Evolutionary conservation across 2,113 vertebrate species (phyloP).

Genomic region (Cebus imitator): DNA sequence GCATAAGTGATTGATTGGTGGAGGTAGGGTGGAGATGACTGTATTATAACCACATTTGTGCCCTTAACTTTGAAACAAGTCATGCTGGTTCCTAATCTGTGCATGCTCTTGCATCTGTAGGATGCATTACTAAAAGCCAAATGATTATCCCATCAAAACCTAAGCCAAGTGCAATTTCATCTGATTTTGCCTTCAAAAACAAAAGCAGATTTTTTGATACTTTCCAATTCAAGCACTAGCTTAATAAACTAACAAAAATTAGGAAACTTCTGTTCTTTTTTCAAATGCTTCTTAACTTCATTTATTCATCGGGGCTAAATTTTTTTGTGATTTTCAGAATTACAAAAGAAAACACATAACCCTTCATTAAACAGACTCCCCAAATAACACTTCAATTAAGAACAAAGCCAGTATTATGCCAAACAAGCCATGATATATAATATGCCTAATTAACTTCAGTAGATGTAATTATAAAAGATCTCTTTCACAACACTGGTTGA

Average conservation of each 20-base stretch:
- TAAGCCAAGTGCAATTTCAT: neutral
- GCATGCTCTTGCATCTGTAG: neutral
- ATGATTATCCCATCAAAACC: neutral
- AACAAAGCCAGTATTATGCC: slow-evolving; percentile 28
- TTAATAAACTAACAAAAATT: neutral
- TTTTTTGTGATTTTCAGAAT: neutral
- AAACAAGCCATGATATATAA: neutral
- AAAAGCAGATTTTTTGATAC: neutral
- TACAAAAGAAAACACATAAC: slow-evolving; percentile 10
- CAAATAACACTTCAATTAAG: neutral
- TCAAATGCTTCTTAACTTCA: neutral
- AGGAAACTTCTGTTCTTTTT: neutral
- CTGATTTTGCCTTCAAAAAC: neutral
- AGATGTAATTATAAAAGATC: neutral
- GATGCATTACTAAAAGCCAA: neutral
- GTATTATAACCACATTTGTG: neutral
- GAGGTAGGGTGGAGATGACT: too few species aligned
- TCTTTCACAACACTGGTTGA: slow-evolving; percentile 1
- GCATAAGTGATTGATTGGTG: neutral
- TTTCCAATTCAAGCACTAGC: neutral
- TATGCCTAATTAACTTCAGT: neutral
- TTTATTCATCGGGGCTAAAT: neutral
- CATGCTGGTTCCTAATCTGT: neutral
- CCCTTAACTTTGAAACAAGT: neutral
- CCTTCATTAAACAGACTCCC: neutral